phyloP scores from a whole-genome alignment of 2,797 vertebrate species.

The Oreochromis mossambicus region DNA sequence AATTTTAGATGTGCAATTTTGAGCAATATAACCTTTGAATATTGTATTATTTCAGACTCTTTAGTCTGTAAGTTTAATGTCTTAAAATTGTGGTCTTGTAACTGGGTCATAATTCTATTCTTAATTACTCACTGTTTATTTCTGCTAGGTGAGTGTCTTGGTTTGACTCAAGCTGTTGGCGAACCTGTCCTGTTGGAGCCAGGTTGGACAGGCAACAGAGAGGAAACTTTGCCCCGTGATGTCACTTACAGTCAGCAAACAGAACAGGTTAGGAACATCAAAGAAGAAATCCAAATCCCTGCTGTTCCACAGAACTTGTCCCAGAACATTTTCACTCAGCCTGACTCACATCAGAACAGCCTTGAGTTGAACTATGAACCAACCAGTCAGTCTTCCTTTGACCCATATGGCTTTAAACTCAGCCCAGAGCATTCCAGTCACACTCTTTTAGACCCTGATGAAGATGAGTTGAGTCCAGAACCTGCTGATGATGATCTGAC shows the following conservation, averaged over 20 bases:
- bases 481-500: slow-evolving; percentile 29
- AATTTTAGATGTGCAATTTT: not conserved
- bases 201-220: not conserved
- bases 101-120: not conserved
- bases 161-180: not conserved
- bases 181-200: not conserved
- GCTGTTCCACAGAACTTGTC: slow-evolving; percentile 18
- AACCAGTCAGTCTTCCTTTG: slow-evolving; percentile 57
- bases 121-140: not conserved
- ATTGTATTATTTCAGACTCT: not conserved
- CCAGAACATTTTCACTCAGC: slow-evolving; percentile 3
- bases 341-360: slow-evolving; percentile 18
- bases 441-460: slow-evolving; percentile 63
- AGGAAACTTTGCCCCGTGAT: not conserved
- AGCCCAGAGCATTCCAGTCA: slow-evolving; percentile 71
- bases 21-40: not conserved
- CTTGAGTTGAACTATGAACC: slow-evolving; percentile 58
- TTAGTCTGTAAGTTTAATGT: not conserved
- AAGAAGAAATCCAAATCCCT: slow-evolving; percentile 4
- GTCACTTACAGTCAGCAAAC: not conserved
- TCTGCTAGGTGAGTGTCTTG: slow-evolving; percentile 20
- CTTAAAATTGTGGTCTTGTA: not conserved
- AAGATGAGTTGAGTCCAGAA: slow-evolving; percentile 55
- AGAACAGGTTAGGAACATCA: not conserved
- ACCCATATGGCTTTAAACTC: slow-evolving; percentile 74